Evolutionary conservation across 2,113 vertebrate genomes (phyloP).

Genomic region (Toxotes jaculatrix): DNA sequence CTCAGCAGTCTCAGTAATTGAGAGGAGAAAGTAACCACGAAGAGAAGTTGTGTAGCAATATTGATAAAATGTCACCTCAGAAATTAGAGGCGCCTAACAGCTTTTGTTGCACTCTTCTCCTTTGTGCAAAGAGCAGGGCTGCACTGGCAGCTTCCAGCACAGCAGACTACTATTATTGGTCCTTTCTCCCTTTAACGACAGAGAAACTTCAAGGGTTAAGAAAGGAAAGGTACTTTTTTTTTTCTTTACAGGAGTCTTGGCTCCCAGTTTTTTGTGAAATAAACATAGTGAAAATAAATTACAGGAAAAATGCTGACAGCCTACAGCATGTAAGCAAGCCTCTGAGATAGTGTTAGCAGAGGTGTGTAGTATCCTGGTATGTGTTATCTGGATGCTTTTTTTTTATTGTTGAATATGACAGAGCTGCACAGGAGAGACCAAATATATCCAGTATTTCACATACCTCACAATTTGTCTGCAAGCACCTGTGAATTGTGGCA

Average conservation of each 20-base stretch:
- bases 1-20: constrained; percentile 55
- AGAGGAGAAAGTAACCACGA: constrained; percentile 60
- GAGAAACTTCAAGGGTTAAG: constrained; percentile 19
- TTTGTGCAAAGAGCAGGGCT: constrained; percentile 49
- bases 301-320: constrained; percentile 18
- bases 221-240: not conserved
- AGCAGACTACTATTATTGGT: constrained; percentile 9
- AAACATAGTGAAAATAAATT: constrained; percentile 43
- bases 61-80: constrained; percentile 80
- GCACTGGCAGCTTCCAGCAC: constrained; percentile 42
- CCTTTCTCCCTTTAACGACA: constrained; percentile 26
- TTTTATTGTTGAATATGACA: constrained; percentile 16
- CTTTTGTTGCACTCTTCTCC: constrained; percentile 49
- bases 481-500: constrained; percentile 48
- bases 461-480: constrained; percentile 25
- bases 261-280: not conserved
- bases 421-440: not conserved
- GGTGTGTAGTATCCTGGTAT: not conserved
- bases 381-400: constrained; percentile 6
- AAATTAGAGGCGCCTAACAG: constrained; percentile 76
- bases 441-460: constrained; percentile 19
- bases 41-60: constrained; percentile 68
- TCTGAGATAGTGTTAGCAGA: constrained; percentile 8
- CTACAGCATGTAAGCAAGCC: constrained; percentile 19
- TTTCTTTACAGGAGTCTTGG: constrained; percentile 1